Conservation (phyloP, 2,888 invertebrate species). For the Nemotelus nigrinus region DNA sequence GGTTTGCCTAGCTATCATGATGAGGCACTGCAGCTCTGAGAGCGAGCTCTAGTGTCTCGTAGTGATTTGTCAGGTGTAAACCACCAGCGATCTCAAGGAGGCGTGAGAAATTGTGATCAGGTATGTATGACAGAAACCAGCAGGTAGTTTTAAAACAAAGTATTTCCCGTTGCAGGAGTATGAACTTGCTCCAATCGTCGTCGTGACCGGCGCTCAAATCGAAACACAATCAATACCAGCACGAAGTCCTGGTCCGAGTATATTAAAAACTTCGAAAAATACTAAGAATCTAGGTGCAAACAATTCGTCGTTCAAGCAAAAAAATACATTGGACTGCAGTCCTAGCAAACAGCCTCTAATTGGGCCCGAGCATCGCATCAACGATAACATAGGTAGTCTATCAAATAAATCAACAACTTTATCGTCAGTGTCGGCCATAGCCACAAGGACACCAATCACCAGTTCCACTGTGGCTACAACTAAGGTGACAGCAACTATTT, state of each 20-base stretch:
- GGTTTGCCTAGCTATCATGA: slow-evolving; percentile 54
- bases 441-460: neutral
- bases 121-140: slow-evolving; percentile 3
- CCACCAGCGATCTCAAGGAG: slow-evolving; percentile 1
- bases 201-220: slow-evolving; percentile 50
- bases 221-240: slow-evolving; percentile 57
- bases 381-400: slow-evolving; percentile 56
- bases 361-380: slow-evolving; percentile 54
- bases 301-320: slow-evolving; percentile 39
- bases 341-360: slow-evolving; percentile 60
- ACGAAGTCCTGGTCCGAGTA: slow-evolving; percentile 61
- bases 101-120: slow-evolving; percentile 34
- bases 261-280: slow-evolving; percentile 62
- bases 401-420: slow-evolving; percentile 53
- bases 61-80: slow-evolving; percentile 7
- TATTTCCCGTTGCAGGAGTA: slow-evolving; percentile 57
- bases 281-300: slow-evolving; percentile 46
- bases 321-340: slow-evolving; percentile 52
- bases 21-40: slow-evolving; percentile 66
- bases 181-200: slow-evolving; percentile 63
- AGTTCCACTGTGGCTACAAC: slow-evolving; percentile 10
- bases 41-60: slow-evolving; percentile 68
- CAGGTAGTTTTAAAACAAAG: neutral
- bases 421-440: neutral
- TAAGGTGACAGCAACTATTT: slow-evolving; percentile 43